Evolutionary conservation across 2,888 invertebrate genomes (phyloP).

Genomic region (Drosophila ezoana): DNA sequence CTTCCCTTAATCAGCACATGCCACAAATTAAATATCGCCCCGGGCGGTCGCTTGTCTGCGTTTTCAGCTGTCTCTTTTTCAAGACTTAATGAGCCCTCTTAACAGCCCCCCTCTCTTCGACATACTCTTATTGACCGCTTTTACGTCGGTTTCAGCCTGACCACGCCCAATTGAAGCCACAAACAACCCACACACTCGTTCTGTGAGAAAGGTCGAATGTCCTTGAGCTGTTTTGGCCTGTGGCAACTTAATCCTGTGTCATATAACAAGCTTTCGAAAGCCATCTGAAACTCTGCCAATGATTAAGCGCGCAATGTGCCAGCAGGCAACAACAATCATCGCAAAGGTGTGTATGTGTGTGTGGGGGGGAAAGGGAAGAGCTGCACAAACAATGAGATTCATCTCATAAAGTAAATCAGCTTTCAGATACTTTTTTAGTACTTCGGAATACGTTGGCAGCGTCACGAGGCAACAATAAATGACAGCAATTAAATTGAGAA

Average conservation of each 20-base stretch:
- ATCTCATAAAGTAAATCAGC: conserved; percentile 37
- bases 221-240: conserved; percentile 62
- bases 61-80: conserved; percentile 1
- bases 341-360: background rate
- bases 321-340: conserved; percentile 9
- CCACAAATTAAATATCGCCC: conserved; percentile 31
- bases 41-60: conserved; percentile 30
- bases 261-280: conserved; percentile 30
- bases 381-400: conserved; percentile 5
- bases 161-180: conserved; percentile 53
- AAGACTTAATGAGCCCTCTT: background rate
- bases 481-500: conserved; percentile 8
- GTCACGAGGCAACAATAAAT: conserved; percentile 14
- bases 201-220: conserved; percentile 41
- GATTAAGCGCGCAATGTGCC: conserved; percentile 35
- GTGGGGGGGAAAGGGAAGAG: background rate
- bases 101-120: background rate
- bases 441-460: conserved; percentile 6
- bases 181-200: conserved; percentile 19
- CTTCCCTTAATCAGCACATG: conserved; percentile 18
- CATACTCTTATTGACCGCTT: conserved; percentile 8
- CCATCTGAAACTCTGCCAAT: conserved; percentile 51
- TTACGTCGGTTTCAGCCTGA: conserved; percentile 18
- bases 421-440: conserved; percentile 28
- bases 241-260: conserved; percentile 57